phyloP scores from a whole-genome alignment of 92 coral and sea anemone species.

The Palythoa grandis region DNA sequence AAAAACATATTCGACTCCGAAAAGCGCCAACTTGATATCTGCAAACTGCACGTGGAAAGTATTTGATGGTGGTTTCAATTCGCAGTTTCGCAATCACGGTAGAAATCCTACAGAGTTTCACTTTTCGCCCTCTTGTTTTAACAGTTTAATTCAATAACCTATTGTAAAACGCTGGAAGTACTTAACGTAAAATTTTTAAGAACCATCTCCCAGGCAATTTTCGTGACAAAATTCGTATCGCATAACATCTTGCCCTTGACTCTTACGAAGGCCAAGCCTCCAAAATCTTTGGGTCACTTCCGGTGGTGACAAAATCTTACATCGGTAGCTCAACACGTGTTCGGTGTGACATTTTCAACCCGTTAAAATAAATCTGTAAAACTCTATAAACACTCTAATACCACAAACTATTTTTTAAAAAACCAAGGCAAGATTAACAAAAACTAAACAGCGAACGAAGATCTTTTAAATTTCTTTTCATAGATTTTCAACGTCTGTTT shows the following conservation, averaged over 20 bases:
- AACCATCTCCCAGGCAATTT: neutral
- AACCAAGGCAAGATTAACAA: too few relatives aligned
- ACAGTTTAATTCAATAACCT: neutral
- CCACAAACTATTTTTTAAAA: too few relatives aligned
- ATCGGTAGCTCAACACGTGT: neutral
- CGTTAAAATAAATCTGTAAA: too few relatives aligned
- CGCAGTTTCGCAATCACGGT: neutral
- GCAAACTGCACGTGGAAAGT: neutral
- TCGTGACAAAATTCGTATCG: neutral
- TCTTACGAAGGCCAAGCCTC: neutral
- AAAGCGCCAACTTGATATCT: neutral
- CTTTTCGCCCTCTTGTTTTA: neutral
- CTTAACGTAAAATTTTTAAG: neutral
- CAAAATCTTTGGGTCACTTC: slow-evolving; percentile 12
- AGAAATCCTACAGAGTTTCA: neutral
- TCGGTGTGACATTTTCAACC: neutral
- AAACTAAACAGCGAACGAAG: too few relatives aligned
- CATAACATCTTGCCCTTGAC: neutral
- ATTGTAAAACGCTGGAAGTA: neutral
- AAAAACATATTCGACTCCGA: neutral
- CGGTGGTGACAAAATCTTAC: neutral
- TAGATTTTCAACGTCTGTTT: neutral
- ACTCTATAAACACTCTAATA: too few relatives aligned
- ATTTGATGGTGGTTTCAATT: neutral
- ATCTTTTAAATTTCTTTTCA: too few relatives aligned